phyloP scores from a whole-genome alignment of 1,140 invertebrate species.

The Oreohelix idahoensis region DNA sequence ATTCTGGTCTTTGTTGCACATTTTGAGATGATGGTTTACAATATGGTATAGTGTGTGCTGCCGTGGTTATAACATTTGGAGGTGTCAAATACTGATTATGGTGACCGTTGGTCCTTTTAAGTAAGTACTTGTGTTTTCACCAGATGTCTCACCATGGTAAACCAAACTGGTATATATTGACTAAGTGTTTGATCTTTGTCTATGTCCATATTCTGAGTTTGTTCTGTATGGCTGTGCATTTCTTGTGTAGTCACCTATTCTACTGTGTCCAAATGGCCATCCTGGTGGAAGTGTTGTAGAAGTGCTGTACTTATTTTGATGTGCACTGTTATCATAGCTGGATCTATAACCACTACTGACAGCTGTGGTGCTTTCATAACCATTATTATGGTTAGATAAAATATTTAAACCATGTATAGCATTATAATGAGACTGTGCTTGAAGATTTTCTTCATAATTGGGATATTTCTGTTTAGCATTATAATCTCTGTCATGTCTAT shows the following conservation, averaged over 20 bases:
- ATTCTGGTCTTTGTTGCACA: background rate
- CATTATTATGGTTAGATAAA: background rate
- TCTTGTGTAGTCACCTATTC: background rate
- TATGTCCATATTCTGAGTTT: background rate
- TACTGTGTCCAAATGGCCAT: background rate
- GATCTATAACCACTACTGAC: background rate
- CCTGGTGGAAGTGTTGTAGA: background rate
- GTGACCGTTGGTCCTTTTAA: background rate
- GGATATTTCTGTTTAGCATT: background rate
- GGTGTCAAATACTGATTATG: background rate
- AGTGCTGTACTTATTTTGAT: background rate
- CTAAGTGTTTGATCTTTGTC: background rate
- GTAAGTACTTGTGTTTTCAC: background rate
- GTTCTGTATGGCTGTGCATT: background rate
- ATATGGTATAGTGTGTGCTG: background rate
- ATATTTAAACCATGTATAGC: background rate
- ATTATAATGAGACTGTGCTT: background rate
- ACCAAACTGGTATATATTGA: background rate
- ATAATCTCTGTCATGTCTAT: background rate
- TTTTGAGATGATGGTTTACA: background rate
- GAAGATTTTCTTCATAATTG: background rate
- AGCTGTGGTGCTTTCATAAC: background rate
- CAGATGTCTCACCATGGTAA: background rate
- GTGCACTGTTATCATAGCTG: background rate
- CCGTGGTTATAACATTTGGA: background rate